These are phyloP conservation scores for Calcarius lapponicus DNA, from an alignment of 2,797 vertebrate species.

Conservation along the genomic window DNA sequence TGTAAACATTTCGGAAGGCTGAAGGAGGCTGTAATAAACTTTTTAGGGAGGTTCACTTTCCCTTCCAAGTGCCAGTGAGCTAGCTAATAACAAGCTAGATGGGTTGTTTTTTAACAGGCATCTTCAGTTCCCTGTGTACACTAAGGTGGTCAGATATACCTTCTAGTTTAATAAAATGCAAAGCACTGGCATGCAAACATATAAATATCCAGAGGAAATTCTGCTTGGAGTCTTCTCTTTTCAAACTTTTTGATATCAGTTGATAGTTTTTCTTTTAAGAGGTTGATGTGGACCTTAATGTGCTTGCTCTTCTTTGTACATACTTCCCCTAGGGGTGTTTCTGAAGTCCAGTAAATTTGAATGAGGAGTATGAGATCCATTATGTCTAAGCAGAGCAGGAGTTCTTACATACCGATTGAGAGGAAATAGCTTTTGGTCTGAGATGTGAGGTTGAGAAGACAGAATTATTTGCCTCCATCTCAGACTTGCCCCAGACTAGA, in stretches of 20 bases:
- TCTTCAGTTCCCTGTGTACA: not conserved
- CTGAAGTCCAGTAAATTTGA: not conserved
- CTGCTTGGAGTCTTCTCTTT: not conserved
- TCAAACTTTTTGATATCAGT: not conserved
- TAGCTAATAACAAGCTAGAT: not conserved
- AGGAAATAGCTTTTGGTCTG: not conserved
- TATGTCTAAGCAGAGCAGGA: not conserved
- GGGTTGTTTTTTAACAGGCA: not conserved
- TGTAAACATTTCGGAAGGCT: not conserved
- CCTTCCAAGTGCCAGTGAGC: not conserved
- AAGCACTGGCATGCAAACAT: not conserved
- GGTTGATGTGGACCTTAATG: not conserved
- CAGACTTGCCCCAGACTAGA: not conserved
- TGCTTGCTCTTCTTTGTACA: not conserved
- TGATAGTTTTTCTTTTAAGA: not conserved
- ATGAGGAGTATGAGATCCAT: not conserved
- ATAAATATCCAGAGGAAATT: not conserved
- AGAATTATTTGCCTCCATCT: not conserved
- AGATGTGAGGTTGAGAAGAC: not conserved
- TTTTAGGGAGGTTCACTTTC: not conserved
- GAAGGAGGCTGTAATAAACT: not conserved
- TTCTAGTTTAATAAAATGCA: not conserved
- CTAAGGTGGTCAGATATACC: not conserved
- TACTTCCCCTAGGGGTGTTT: not conserved
- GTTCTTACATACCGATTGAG: not conserved